Evolutionary conservation across 1,140 invertebrate species (phyloP).

Genomic region (Diploscapter pachys): DNA sequence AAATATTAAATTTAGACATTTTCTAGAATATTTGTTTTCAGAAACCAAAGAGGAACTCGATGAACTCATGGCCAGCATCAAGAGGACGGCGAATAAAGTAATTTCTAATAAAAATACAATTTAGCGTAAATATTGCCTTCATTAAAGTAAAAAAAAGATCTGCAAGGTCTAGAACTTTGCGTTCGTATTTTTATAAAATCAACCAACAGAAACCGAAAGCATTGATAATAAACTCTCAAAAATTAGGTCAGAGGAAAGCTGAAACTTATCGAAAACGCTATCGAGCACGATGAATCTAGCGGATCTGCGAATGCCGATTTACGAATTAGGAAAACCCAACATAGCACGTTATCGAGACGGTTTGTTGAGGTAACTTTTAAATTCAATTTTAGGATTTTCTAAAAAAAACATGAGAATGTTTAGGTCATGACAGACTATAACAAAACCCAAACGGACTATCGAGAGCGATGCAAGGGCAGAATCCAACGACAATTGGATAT

Average conservation of each 20-base stretch:
- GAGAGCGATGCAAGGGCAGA: slow-evolving; percentile 95
- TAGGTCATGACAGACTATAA: slow-evolving; percentile 99
- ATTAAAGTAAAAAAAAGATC: background rate
- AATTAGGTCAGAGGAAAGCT: slow-evolving; percentile 73
- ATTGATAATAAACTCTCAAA: background rate
- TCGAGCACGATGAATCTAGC: slow-evolving; percentile 89
- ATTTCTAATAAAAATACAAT: background rate
- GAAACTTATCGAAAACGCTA: slow-evolving; percentile 99
- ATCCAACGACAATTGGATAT: slow-evolving; percentile 99
- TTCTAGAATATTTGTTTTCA: slow-evolving; percentile 64
- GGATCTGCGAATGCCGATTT: slow-evolving; percentile 97
- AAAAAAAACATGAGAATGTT: slow-evolving; percentile 66
- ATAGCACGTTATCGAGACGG: slow-evolving; percentile 91
- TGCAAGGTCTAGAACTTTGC: too few relatives aligned
- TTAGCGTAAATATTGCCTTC: background rate
- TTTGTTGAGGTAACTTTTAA: slow-evolving; percentile 59
- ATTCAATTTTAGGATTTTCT: background rate
- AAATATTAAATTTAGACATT: background rate
- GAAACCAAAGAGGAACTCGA: slow-evolving; percentile 98
- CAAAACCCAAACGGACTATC: slow-evolving; percentile 96
- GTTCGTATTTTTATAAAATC: too few relatives aligned
- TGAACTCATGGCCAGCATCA: slow-evolving; percentile 98
- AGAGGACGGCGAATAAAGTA: slow-evolving; percentile 99
- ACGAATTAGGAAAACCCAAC: slow-evolving; percentile 94
- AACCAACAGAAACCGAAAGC: too few relatives aligned